Percentiles rank a stretch among this genome's conserved stretches.
Evolutionary conservation across 2,113 vertebrate species (phyloP).

Genomic region (Nanorana parkeri): DNA sequence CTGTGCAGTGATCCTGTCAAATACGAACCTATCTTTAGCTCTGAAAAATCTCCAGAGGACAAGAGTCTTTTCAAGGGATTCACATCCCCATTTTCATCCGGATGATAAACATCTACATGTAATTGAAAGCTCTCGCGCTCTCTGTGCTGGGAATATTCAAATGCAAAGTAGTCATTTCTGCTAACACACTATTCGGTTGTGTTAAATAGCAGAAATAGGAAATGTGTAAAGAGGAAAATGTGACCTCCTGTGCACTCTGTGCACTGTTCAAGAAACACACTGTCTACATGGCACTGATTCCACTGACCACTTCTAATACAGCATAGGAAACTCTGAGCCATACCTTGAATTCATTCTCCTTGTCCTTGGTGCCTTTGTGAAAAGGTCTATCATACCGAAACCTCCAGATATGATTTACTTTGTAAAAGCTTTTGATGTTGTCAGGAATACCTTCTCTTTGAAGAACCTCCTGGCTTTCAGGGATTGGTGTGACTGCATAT

Average conservation of each 20-base stretch:
- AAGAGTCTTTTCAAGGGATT: conserved; percentile 24
- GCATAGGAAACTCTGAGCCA: neutral
- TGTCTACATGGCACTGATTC: neutral
- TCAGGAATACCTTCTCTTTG: conserved; percentile 95
- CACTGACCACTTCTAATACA: neutral
- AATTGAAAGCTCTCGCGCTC: conserved; percentile 31
- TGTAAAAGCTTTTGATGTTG: conserved; percentile 99
- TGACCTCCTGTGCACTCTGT: conserved; percentile 19
- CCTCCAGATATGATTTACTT: conserved; percentile 98
- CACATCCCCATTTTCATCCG: conserved; percentile 36
- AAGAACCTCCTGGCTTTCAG: conserved; percentile 94
- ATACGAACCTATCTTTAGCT: conserved; percentile 30
- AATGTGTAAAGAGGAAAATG: conserved; percentile 16
- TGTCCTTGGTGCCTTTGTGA: conserved; percentile 98
- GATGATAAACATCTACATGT: conserved; percentile 40
- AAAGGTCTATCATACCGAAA: conserved; percentile 96
- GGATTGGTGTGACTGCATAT: conserved; percentile 96
- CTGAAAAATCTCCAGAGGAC: conserved; percentile 39
- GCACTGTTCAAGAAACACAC: conserved; percentile 6
- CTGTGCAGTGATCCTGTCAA: conserved; percentile 16
- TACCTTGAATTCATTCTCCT: conserved; percentile 99
- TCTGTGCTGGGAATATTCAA: conserved; percentile 43
- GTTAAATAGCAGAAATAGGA: conserved; percentile 26
- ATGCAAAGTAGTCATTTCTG: conserved; percentile 46
- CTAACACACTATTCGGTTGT: conserved; percentile 20